Percentiles rank a stretch among this genome's conserved stretches.
Conservation (phyloP, 2,113 vertebrate species). For the Colinus virginianus region DNA sequence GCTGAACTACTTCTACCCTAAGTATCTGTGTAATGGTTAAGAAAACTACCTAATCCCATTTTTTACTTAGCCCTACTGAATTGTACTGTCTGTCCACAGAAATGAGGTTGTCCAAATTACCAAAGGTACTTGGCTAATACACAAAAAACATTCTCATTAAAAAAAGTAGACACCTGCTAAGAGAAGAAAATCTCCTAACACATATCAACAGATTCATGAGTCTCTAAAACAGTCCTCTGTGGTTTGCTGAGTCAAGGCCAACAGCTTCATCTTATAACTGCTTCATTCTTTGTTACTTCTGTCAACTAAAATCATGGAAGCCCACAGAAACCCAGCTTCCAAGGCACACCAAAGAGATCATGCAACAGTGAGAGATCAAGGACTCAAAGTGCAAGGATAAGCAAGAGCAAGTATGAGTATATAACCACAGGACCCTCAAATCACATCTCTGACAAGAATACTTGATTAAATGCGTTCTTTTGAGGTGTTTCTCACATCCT, state of each 20-base stretch:
- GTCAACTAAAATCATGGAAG: neutral
- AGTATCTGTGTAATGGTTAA: neutral
- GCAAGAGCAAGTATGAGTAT: neutral
- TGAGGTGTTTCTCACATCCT: neutral
- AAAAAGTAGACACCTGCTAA: neutral
- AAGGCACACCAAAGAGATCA: neutral
- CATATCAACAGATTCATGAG: neutral
- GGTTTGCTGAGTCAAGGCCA: neutral
- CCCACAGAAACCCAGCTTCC: neutral
- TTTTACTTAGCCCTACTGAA: neutral
- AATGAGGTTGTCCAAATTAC: neutral
- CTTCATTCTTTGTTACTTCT: neutral
- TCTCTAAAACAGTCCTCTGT: neutral
- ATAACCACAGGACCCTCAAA: neutral
- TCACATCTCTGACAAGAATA: neutral
- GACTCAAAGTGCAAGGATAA: neutral
- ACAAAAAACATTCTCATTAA: neutral
- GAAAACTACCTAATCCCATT: neutral
- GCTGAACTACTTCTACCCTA: neutral
- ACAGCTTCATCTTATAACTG: neutral
- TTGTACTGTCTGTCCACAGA: neutral
- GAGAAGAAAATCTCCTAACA: neutral
- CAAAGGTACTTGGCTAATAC: neutral
- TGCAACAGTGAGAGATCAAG: neutral
- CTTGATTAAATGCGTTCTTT: neutral